Base-by-base conservation (phyloP, 2,797 vertebrate species). In the Philypnodon macrostomus region DNA sequence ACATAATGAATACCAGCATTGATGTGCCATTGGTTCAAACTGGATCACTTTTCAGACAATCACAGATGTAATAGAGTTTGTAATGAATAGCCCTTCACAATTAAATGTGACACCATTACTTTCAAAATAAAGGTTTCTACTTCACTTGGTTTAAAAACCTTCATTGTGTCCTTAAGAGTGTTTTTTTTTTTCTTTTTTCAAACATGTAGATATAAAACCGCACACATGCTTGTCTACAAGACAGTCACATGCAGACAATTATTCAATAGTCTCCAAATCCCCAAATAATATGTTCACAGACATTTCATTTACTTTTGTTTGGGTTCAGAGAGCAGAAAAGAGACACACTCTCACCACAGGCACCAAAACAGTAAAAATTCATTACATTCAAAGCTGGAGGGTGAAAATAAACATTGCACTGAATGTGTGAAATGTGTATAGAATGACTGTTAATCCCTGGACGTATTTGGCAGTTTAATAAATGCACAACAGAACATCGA, bases 81-180 rank as follows among this genome's bases (percentile, higher is more conserved):
- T 70, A 52, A 70, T 75, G 58, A 72, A 40, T 83, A 85, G 81
- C 85, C 81, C 83, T 84, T 85, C 73, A 64, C 81, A 85, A 81
- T 67, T 73, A 47, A 63, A 58, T 40, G 36, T 70, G 76, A 83
- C 81, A 77, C 61, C 0, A 0, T 44, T 7, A 30, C n/a, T 19
- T 17, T 16, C 11, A 41, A 21, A 47, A 64, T 55, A 13, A 13
- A 3, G 9, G 0, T 13, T 7, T 2, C n/a, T n/a, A n/a, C 30
- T 7, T 16, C n/a, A 1, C 2, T 18, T 27, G 5, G 21, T 7
- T 2, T 18, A 44, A 46, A 67, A 53, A 56, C 8, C n/a, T 14
- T 35, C 30, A 26, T 53, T 15, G 21, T 65, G 73, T 71, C 68
- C 65, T 53, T 30, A 37, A 40, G 58, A 47, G 10, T 15, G 39